Evolutionary conservation across 2,888 invertebrate species (phyloP).

Genomic region (Saturnia japonica): DNA sequence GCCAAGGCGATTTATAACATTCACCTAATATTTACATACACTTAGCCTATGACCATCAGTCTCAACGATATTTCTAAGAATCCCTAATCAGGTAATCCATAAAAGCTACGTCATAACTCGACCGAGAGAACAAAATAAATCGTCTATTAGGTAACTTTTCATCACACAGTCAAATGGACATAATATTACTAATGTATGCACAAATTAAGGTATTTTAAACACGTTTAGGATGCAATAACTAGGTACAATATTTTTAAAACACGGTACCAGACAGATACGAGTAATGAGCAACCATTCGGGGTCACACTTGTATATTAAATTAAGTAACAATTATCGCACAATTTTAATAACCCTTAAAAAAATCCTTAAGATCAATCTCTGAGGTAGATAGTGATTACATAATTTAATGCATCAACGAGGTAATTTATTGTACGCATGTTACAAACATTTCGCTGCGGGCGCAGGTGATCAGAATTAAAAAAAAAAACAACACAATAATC

Average conservation of each 20-base stretch:
- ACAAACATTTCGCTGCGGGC: constrained; percentile 47
- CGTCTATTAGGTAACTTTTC: constrained; percentile 73
- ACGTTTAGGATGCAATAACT: constrained; percentile 53
- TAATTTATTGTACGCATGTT: constrained; percentile 72
- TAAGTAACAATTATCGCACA: constrained; percentile 80
- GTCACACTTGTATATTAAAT: constrained; percentile 73
- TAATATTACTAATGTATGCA: constrained; percentile 53
- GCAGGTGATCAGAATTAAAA: constrained; percentile 33
- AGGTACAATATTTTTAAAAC: constrained; percentile 68
- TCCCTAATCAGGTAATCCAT: constrained; percentile 69
- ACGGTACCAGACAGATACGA: constrained; percentile 65
- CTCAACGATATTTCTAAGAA: constrained; percentile 75
- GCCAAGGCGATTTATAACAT: constrained; percentile 77
- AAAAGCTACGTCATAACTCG: constrained; percentile 66
- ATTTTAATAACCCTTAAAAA: constrained; percentile 69
- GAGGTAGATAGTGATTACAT: constrained; percentile 78
- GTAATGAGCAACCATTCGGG: constrained; percentile 73
- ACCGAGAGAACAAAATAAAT: constrained; percentile 72
- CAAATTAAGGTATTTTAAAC: constrained; percentile 56
- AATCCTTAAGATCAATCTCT: constrained; percentile 79
- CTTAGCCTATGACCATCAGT: constrained; percentile 80
- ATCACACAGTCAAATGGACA: constrained; percentile 74
- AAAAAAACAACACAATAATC: neutral
- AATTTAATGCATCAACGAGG: constrained; percentile 78
- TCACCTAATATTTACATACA: constrained; percentile 81